Percentiles rank a stretch among this genome's conserved stretches.
Conservation (phyloP, 1,140 invertebrate genomes). For the Rhagoletis zephyria region DNA sequence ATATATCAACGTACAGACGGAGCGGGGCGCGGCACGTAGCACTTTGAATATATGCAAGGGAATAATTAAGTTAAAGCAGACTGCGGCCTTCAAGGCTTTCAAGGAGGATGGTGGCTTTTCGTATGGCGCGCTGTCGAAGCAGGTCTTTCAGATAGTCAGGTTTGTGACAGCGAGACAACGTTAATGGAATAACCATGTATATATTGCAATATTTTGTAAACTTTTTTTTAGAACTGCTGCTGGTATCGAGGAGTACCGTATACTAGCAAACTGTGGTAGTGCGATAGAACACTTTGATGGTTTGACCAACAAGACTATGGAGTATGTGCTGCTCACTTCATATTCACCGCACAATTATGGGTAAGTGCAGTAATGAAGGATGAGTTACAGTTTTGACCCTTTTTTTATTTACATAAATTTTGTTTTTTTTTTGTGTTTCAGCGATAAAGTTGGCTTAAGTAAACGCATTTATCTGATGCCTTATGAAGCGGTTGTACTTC, state of each 20-base stretch:
- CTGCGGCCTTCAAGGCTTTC: slow-evolving; percentile 64
- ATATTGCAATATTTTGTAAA: not conserved
- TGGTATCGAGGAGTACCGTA: slow-evolving; percentile 65
- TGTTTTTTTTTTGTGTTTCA: slow-evolving; percentile 33
- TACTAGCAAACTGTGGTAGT: slow-evolving; percentile 68
- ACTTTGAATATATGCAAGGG: slow-evolving; percentile 67
- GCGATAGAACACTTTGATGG: slow-evolving; percentile 59
- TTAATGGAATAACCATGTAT: not conserved
- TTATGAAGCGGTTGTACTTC: slow-evolving; percentile 67
- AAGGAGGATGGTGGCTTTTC: slow-evolving; percentile 65
- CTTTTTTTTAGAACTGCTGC: slow-evolving; percentile 59
- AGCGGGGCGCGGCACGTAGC: slow-evolving; percentile 68
- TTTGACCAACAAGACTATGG: slow-evolving; percentile 61
- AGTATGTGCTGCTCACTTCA: slow-evolving; percentile 64
- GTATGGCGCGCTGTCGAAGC: slow-evolving; percentile 64
- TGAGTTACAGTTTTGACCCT: not conserved
- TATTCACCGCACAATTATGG: slow-evolving; percentile 63
- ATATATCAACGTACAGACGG: slow-evolving; percentile 75
- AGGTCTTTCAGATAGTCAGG: slow-evolving; percentile 68
- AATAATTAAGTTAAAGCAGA: slow-evolving; percentile 64
- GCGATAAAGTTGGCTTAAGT: slow-evolving; percentile 62
- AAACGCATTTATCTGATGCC: slow-evolving; percentile 64
- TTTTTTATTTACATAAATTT: not conserved
- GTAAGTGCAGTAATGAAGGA: slow-evolving; percentile 56
- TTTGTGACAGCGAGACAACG: slow-evolving; percentile 33